These are phyloP conservation scores for Drosophila anomelani DNA, from an alignment of 2,888 invertebrate species.

Conservation along the genomic window DNA sequence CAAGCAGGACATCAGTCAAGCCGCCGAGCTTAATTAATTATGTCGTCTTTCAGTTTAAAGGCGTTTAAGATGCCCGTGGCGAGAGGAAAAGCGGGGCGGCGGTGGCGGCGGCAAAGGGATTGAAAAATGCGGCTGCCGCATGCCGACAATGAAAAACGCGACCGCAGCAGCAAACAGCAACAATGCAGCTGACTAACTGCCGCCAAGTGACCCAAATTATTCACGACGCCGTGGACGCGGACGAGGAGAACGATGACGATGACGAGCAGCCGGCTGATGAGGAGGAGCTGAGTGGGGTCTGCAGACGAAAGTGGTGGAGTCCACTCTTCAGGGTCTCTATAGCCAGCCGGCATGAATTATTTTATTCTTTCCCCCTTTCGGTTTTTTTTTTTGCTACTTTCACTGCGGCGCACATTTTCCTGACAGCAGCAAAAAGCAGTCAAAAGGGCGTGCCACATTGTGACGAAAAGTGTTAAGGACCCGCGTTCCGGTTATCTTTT, in stretches of 20 bases:
- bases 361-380: constrained; percentile 45
- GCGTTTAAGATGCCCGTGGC: constrained; percentile 65
- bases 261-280: constrained; percentile 18
- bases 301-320: constrained; percentile 25
- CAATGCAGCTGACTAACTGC: constrained; percentile 79
- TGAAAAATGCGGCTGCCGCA: constrained; percentile 80
- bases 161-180: constrained; percentile 65
- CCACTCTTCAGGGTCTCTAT: constrained; percentile 31
- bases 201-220: constrained; percentile 80
- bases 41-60: constrained; percentile 80
- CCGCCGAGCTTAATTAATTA: constrained; percentile 77
- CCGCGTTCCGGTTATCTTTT: constrained; percentile 7
- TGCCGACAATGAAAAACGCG: constrained; percentile 81
- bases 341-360: constrained; percentile 71
- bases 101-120: constrained; percentile 32
- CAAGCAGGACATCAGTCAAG: constrained; percentile 69
- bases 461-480: constrained; percentile 46
- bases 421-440: constrained; percentile 63
- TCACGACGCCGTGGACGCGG: constrained; percentile 55
- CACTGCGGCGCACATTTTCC: constrained; percentile 54
- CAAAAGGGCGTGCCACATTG: constrained; percentile 36
- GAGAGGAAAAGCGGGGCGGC: constrained; percentile 15
- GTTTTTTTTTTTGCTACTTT: constrained; percentile 22
- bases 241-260: constrained; percentile 14
- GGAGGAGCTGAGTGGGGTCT: constrained; percentile 34